Percentiles rank a stretch among this genome's conserved stretches.
Conservation (phyloP, 2,113 vertebrate genomes). For the Cavia aperea region DNA sequence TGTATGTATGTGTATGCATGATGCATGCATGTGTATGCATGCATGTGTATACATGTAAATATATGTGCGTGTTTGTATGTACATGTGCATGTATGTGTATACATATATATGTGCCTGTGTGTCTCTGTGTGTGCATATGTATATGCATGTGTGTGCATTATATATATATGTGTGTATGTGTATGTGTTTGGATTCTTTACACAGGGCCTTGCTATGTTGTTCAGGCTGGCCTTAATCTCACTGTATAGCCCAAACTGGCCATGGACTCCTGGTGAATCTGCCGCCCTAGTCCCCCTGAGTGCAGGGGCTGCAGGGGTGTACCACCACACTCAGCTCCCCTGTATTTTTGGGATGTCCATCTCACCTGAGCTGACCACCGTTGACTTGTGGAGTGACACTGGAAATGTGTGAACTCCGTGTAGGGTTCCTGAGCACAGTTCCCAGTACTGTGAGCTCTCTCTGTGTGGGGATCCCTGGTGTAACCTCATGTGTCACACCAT, state of each 20-base stretch:
- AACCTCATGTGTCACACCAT: not conserved
- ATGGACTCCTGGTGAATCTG: not conserved
- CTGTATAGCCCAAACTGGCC: not conserved
- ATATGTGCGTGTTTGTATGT: not conserved
- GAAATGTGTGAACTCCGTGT: fast-evolving
- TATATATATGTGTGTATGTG: not conserved
- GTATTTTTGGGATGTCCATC: not conserved
- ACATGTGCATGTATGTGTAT: too few species aligned
- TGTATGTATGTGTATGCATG: too few species aligned
- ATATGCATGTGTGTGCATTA: too few species aligned
- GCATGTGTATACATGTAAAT: too few species aligned
- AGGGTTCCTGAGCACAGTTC: not conserved
- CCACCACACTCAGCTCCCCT: not conserved
- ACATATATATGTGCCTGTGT: not conserved
- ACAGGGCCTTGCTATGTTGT: not conserved
- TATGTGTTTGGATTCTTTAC: not conserved
- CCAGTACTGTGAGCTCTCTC: fast-evolving
- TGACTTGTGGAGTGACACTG: fast-evolving
- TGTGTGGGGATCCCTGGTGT: too few species aligned
- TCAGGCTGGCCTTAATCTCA: not conserved
- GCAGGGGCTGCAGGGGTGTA: not conserved
- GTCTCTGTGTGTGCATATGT: not conserved
- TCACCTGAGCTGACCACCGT: not conserved
- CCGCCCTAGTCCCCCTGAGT: not conserved
- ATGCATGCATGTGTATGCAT: too few species aligned